Evolutionary conservation across 2,888 invertebrate species (phyloP), one percentile per base, ranked within the genome.

Genomic region (Mythimna loreyi): DNA sequence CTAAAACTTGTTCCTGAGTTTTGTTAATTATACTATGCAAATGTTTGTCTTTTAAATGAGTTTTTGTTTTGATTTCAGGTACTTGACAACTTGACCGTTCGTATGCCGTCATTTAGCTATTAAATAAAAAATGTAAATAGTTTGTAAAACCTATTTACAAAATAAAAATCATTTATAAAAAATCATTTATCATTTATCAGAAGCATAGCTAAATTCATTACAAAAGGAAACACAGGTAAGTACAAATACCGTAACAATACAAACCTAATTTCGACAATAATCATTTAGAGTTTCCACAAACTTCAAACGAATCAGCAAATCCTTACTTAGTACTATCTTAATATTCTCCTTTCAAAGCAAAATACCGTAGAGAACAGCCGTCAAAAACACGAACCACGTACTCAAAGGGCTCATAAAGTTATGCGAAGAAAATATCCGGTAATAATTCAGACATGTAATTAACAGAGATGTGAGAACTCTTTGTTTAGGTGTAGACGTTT

Each of bases 381-480:
- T 73, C 58, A 73, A 60, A 52, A 73, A 60, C 65, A 65, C n/a
- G 47, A 65, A 59, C 62, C 33, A 52, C 45, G 23, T 43, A n/a
- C 61, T 67, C 53, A n/a, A 53, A 62, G 45, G 47, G 21, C 49
- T 19, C 28, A n/a, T 30, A 28, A 63, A 71, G 25, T 56, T 59
- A 64, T 36, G 21, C 36, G 19, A 67, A 59, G 72, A 80, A 81
- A 75, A 71, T 71, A 72, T 56, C 59, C 64, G n/a, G 33, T 60
- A 67, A 64, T 76, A 78, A 75, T 60, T 80, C 70, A 65, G 43
- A 78, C 56, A 66, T 47, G 61, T 67, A 80, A 83, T 83, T 80
- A 83, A 64, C 66, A 45, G 70, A 58, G 50, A 67, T 65, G 36
- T 33, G 33, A 33, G 55, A 49, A 72, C 36, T 73, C 52, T 78